phyloP scores from a whole-genome alignment of 2,113 vertebrate species.

The Lophura nycthemera region DNA sequence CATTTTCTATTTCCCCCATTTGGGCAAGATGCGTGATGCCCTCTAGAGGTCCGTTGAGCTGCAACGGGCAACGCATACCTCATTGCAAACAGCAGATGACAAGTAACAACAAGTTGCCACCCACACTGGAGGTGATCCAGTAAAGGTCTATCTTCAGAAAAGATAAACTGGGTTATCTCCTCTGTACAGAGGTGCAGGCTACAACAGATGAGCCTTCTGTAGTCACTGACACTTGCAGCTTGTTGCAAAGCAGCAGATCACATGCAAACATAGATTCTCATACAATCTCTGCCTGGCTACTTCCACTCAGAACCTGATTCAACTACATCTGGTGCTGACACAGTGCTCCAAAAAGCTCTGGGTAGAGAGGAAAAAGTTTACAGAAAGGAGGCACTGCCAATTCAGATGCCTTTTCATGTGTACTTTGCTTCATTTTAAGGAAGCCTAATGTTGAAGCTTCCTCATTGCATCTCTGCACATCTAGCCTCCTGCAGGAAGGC shows the following conservation, averaged over 20 bases:
- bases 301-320: not conserved
- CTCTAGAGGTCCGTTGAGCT: not conserved
- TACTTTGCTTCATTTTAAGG: not conserved
- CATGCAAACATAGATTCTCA: accelerated
- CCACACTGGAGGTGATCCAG: not conserved
- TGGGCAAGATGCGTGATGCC: not conserved
- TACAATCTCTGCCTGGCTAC: not conserved
- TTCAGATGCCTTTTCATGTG: not conserved
- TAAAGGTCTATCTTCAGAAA: not conserved
- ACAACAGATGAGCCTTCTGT: not conserved
- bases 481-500: not conserved
- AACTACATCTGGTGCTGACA: not conserved
- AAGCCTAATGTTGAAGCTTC: not conserved
- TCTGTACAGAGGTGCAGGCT: not conserved
- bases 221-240: not conserved
- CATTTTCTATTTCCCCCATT: not conserved
- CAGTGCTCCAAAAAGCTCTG: not conserved
- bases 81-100: not conserved
- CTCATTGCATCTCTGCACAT: not conserved
- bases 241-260: not conserved
- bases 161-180: not conserved
- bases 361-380: not conserved
- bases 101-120: not conserved
- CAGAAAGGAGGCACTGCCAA: not conserved
- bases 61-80: not conserved